These are phyloP conservation scores for Agapornis canus DNA, from an alignment of 2,797 vertebrate genomes.

Conservation along the genomic window DNA sequence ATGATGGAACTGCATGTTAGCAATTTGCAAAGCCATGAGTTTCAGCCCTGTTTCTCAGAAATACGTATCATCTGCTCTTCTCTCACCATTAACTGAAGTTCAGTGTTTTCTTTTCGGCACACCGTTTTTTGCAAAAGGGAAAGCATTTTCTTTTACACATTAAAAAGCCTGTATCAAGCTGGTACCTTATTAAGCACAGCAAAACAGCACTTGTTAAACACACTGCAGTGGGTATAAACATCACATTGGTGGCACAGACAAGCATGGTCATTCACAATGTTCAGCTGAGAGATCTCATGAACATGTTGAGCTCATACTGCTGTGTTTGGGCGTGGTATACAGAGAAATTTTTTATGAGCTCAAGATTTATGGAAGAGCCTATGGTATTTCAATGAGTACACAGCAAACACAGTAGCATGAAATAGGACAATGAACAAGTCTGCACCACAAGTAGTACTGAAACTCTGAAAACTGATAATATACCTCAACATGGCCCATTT, in stretches of 20 bases:
- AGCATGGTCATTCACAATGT: accelerated
- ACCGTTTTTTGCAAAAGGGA: neutral
- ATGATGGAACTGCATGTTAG: neutral
- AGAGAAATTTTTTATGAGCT: accelerated
- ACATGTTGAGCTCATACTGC: accelerated
- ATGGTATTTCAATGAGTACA: neutral
- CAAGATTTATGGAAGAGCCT: neutral
- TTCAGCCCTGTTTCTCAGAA: neutral
- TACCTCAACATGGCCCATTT: neutral
- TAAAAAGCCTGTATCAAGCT: neutral
- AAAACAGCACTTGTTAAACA: neutral
- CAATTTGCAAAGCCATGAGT: neutral
- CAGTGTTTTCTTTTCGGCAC: neutral
- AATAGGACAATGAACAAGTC: accelerated
- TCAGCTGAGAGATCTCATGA: neutral
- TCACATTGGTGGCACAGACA: accelerated
- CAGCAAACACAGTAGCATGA: neutral
- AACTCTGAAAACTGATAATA: neutral
- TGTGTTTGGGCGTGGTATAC: accelerated
- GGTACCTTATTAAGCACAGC: neutral
- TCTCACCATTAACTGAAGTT: neutral
- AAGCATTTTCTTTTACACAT: neutral
- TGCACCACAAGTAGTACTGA: accelerated
- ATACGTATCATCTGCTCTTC: neutral
- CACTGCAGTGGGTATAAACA: neutral